These are phyloP conservation scores for Acanthochromis polyacanthus DNA, from an alignment of 2,113 vertebrate species.

Conservation along the genomic window DNA sequence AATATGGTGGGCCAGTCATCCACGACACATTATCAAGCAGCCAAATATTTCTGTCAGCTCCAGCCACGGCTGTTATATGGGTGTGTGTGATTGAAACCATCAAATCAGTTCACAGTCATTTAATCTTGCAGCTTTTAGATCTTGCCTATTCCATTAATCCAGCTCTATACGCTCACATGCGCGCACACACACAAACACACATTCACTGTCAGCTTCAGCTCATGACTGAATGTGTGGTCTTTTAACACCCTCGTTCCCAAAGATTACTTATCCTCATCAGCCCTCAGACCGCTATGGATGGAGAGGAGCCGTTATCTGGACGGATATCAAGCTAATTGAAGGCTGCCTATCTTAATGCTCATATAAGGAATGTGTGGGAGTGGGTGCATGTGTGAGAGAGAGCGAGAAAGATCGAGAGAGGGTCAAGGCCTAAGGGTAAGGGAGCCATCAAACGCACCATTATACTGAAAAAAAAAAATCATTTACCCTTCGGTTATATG, in stretches of 20 bases:
- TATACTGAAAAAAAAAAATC: conserved; percentile 44
- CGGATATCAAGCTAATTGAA: conserved; percentile 67
- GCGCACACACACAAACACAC: conserved; percentile 34
- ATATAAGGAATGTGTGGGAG: conserved; percentile 25
- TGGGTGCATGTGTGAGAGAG: background rate
- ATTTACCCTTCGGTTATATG: conserved; percentile 53
- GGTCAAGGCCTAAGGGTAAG: conserved; percentile 44
- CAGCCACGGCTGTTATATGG: conserved; percentile 26
- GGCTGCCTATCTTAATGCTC: conserved; percentile 55
- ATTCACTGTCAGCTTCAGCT: conserved; percentile 10
- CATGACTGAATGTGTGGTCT: conserved; percentile 65
- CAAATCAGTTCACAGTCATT: conserved; percentile 70
- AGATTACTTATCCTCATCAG: conserved; percentile 67
- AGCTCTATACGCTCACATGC: conserved; percentile 34
- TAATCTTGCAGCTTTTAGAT: conserved; percentile 61
- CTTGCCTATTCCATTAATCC: conserved; percentile 62
- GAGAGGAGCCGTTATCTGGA: conserved; percentile 58
- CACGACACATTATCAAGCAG: conserved; percentile 36
- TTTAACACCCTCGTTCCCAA: conserved; percentile 58
- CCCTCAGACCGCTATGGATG: conserved; percentile 26
- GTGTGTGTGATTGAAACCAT: conserved; percentile 64
- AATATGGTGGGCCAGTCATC: conserved; percentile 39
- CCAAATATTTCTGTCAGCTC: conserved; percentile 48
- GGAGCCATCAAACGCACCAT: conserved; percentile 46
- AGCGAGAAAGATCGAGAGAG: background rate